These are phyloP conservation scores for Cyanocitta stelleri DNA, from an alignment of 2,113 vertebrate species.

Conservation along the genomic window DNA sequence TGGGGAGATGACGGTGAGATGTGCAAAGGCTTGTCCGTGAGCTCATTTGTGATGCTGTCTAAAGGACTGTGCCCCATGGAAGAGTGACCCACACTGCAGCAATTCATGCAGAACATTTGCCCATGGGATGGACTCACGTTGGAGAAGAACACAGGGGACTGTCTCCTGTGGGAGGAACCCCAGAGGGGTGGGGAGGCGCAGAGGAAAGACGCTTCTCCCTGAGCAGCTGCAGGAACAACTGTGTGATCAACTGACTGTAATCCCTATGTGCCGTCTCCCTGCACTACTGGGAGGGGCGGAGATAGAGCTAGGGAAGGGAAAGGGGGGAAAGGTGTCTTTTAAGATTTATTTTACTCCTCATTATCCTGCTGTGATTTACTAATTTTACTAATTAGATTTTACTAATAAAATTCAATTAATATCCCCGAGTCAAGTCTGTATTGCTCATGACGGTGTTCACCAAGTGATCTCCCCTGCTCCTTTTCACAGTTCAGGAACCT, in stretches of 20 bases:
- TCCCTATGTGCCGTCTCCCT: neutral
- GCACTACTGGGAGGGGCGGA: no score
- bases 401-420: neutral
- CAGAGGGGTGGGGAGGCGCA: neutral
- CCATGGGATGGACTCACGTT: neutral
- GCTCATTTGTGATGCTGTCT: neutral
- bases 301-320: no score
- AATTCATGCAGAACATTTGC: neutral
- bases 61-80: neutral
- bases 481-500: neutral
- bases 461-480: neutral
- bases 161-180: neutral
- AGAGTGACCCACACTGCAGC: neutral
- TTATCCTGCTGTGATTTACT: neutral
- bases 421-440: neutral
- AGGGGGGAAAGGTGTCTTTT: no score
- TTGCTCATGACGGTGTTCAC: neutral
- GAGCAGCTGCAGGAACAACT: neutral
- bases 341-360: no score
- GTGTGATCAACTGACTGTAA: neutral
- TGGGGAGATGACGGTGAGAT: no score
- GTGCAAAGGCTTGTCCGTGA: neutral
- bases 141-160: no score
- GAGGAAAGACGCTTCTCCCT: neutral
- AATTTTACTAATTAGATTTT: no score